Conservation (phyloP, 2,113 vertebrate species). For the Scortum barcoo region DNA sequence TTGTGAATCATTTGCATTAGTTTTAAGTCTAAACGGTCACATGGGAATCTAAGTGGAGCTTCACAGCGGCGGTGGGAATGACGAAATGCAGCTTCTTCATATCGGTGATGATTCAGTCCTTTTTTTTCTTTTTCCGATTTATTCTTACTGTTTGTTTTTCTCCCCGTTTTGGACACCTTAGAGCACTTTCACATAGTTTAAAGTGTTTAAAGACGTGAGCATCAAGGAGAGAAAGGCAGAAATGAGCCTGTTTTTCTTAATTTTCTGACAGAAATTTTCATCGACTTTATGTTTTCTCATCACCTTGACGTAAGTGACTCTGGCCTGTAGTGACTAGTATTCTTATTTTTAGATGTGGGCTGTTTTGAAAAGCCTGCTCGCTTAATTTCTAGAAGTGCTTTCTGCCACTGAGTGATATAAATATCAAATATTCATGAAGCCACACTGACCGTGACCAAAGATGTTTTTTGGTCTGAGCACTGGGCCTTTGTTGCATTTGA, state of each 20-base stretch:
- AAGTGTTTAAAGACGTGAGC: not conserved
- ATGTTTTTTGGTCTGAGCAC: too few relatives aligned
- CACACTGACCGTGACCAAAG: not conserved
- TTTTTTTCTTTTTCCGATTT: not conserved
- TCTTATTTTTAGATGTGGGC: too few relatives aligned
- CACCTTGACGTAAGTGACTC: not conserved
- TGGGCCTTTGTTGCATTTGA: too few relatives aligned
- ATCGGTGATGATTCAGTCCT: not conserved
- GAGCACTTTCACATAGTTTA: not conserved
- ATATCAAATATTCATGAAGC: not conserved
- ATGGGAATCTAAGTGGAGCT: slow-evolving; percentile 34
- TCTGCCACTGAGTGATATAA: too few relatives aligned
- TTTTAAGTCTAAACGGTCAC: slow-evolving; percentile 60
- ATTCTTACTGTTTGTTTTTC: not conserved
- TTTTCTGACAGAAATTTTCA: not conserved
- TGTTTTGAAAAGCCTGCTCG: too few relatives aligned
- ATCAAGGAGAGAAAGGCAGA: not conserved
- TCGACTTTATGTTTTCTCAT: not conserved
- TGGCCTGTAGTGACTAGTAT: not conserved
- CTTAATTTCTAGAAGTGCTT: too few relatives aligned
- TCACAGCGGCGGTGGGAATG: not conserved
- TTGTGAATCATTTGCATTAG: slow-evolving; percentile 69
- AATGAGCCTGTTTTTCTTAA: not conserved
- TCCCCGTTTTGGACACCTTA: not conserved
- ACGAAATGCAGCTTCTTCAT: slow-evolving; percentile 1